Base-by-base conservation (phyloP, 2,797 vertebrate genomes). In the Oreochromis mossambicus region DNA sequence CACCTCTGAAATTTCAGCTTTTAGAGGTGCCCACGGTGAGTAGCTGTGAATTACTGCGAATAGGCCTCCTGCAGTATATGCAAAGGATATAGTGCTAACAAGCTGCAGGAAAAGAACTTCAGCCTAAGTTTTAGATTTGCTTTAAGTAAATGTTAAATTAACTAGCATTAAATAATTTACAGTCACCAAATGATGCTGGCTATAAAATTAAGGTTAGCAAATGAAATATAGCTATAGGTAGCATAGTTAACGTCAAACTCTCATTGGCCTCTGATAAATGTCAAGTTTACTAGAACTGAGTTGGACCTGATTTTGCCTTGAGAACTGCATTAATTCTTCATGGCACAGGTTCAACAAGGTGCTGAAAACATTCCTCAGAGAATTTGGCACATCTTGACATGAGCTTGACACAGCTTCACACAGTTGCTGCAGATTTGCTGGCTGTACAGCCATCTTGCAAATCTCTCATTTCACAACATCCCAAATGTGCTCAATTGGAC, bases 1-100 rank as follows among this genome's bases (percentile, higher is more conserved):
- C n/a, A 50, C 77, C 36, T 36, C 26, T 56, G 55, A 75, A 79
- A 26, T 41, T 61, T 48, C n/a, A 26, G 11, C 73, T 70, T 66
- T n/a, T 66, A 21, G 76, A 54, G 76, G 26, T 55, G 32, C 36
- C 52, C 32, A 34, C 6, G 2, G n/a, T 77, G 51, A 55, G 34
- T 17, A 78, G 14, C 36, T 56, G 51, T 43, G 21, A 63, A 29
- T 29, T n/a, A 41, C 17, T 5, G 13, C 63, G 68, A 75, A 19
- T 13, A 29, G 54, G 19, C 41, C 24, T 83, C 48, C 55, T 76
- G 19, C 38, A 2, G 43, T 46, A 14, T 82, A 46, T 46, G 19
- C 52, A 73, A 73, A 73, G 24, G 68, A 48, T 29, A 17, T 29
- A 19, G 68, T 12, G 24, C 41, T 75, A 75, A 50, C 68, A 75